Base-by-base conservation (phyloP, 2,888 invertebrate genomes). In the Phortica okadai region DNA sequence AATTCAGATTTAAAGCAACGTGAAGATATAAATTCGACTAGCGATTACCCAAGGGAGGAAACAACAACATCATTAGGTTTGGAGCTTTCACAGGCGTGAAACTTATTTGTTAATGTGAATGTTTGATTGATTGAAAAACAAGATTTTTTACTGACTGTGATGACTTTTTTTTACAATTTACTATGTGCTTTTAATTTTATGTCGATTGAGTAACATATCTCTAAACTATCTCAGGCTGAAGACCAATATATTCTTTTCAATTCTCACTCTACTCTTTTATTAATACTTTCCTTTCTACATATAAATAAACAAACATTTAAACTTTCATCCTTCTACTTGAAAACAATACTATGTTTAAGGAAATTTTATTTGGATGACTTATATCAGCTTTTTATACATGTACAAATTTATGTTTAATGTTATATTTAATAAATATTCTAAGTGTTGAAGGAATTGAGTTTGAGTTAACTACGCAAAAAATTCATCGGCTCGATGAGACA, bases 121-220 rank as follows among this genome's bases (percentile, higher is more conserved):
- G 41, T 54, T 59, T 54, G 50, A 25, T 72, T 72, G 14, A 33
- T 33, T 14, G n/a, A 41, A 41, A 74, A 74, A 41, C 73, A 50
- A 50, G 56, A 79, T 73, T 81, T 84, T 81, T 84, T 89, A 75
- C 75, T 88, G 89, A 88, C 88, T 88, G 88, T 88, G 88, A 88
- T 88, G 89, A 88, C 85, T 79, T 84, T 82, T 74, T 58, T 62
- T 25, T 62, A 16, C 21, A 16, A 62, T 11, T 66, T 54, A 64
- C 66, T 42, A n/a, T 74, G 21, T 45, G 44, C 41, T 74, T 74
- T 66, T 64, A 16, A 16, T n/a, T 16, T 44, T 33, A 45, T 74
- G 50, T 64, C 59, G 73, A 44, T 73, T 73, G n/a, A 21, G 10
- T 74, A 54, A 56, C 66, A 41, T 25, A 16, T 16, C 54, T 72